These are phyloP conservation scores for Bathynomus jamesi DNA, from an alignment of 1,140 invertebrate species.

Conservation along the genomic window DNA sequence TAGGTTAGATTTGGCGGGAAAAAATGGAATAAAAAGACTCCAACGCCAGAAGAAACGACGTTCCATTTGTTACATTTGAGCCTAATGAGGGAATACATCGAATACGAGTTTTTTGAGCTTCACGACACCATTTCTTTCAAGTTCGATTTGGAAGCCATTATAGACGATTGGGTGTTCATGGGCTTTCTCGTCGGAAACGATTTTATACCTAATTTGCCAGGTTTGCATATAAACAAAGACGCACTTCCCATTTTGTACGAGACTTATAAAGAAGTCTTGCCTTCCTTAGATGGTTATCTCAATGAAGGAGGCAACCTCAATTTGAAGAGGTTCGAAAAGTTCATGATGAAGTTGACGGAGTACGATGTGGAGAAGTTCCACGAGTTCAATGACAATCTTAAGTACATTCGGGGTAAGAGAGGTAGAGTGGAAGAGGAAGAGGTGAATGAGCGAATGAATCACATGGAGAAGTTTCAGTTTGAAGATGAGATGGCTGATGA, in stretches of 20 bases:
- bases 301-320: constrained; percentile 83
- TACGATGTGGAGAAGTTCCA: constrained; percentile 78
- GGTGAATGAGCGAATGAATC: constrained; percentile 6
- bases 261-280: constrained; percentile 78
- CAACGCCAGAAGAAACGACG: constrained; percentile 74
- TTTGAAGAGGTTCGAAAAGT: constrained; percentile 74
- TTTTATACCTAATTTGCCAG: constrained; percentile 89
- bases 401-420: constrained; percentile 60
- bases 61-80: constrained; percentile 89
- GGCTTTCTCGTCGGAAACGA: constrained; percentile 94
- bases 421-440: constrained; percentile 20
- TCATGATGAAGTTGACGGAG: constrained; percentile 65
- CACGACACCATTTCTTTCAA: constrained; percentile 59
- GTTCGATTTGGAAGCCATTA: constrained; percentile 58
- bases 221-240: constrained; percentile 85
- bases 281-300: constrained; percentile 82
- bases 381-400: constrained; percentile 73
- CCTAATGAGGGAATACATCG: constrained; percentile 82
- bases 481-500: constrained; percentile 19
- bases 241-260: constrained; percentile 77
- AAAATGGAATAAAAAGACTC: constrained; percentile 37
- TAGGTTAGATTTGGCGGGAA: constrained; percentile 32
- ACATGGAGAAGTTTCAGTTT: constrained; percentile 17
- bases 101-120: constrained; percentile 75
- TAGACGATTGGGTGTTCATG: constrained; percentile 65